Evolutionary conservation across 2,797 vertebrate species (phyloP), one percentile per base, ranked within the genome.

Genomic region (Silurus lanzhouensis): DNA sequence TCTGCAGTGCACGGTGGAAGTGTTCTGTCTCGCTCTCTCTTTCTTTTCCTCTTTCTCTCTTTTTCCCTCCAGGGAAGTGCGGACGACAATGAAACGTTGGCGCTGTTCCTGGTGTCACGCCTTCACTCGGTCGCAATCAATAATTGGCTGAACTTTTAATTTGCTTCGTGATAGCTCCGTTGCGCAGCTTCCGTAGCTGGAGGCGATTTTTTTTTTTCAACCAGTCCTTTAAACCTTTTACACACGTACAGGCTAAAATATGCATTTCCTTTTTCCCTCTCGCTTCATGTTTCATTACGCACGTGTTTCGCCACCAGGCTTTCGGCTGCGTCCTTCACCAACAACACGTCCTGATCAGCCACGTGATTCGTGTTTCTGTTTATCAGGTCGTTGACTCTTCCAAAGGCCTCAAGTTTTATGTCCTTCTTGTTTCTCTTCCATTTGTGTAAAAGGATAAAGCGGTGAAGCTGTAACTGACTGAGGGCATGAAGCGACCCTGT

Each of bases 151-250:
- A 63, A n/a, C 55, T 70, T 60, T 71, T 85, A 48, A 80, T 81
- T 72, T 81, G 77, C 15, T 48, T 6, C 17, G 22, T 72, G 66
- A 72, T 22, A 2, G 12, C 46, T 74, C 44, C 3, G 20, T 31
- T 71, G 52, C 76, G 13, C 3, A n/a, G n/a, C 31, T 25, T 68
- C 60, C 31, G 9, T 13, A 77, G 70, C 84, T 74, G 44, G 19
- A 38, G 84, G 84, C 68, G 10, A 31, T 22, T 74, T 7, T 52
- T 83, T 31, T 57, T 81, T 85, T 75, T 31, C 68, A 81, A 75
- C 74, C 78, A 81, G 25, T 15, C 12, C 12, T 85, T 22, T 22
- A 46, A 3, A 14, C 72, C 8, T 52, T 52, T 52, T 38, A 60
- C 4, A 8, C 72, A 17, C 31, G 13, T 22, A 20, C 82, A 7